Evolutionary conservation across 2,888 invertebrate species (phyloP).

Genomic region (Proisotoma minuta): DNA sequence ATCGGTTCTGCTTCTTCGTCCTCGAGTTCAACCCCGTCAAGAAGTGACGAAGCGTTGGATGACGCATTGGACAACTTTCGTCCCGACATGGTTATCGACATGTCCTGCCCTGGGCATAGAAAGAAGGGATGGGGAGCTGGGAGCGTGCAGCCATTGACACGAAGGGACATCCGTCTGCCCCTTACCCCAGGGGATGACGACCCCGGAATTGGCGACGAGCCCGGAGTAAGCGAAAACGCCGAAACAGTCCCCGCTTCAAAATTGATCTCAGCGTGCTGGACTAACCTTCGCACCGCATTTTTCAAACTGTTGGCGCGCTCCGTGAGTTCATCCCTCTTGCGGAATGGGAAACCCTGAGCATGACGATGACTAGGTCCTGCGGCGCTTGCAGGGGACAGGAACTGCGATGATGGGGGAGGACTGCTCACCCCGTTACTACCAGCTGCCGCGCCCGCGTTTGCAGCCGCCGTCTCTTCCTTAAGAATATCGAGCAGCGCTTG

Average conservation of each 20-base stretch:
- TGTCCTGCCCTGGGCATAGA: no score
- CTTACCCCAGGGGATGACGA: neutral
- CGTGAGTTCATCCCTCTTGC: slow-evolving; percentile 55
- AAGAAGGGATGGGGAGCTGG: slow-evolving; percentile 73
- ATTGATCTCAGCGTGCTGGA: slow-evolving; percentile 71
- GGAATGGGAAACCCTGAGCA: slow-evolving; percentile 36
- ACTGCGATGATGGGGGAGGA: no score
- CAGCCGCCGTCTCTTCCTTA: slow-evolving; percentile 62
- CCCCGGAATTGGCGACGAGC: neutral
- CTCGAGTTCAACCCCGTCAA: slow-evolving; percentile 32
- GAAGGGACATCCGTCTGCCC: neutral
- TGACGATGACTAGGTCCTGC: neutral
- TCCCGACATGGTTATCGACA: slow-evolving; percentile 56
- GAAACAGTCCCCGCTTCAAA: slow-evolving; percentile 59
- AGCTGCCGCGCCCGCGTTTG: neutral
- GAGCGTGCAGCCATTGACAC: slow-evolving; percentile 51
- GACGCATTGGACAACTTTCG: slow-evolving; percentile 36
- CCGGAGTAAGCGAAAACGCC: slow-evolving; percentile 39
- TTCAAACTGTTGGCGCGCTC: slow-evolving; percentile 75
- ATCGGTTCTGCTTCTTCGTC: slow-evolving; percentile 28
- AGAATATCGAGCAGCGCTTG: slow-evolving; percentile 67
- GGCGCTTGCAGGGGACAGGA: neutral
- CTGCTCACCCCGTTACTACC: no score
- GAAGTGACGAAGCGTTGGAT: slow-evolving; percentile 28
- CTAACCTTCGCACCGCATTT: slow-evolving; percentile 71